Conservation (phyloP, 2,888 invertebrate species). For the Mythimna vitellina region DNA sequence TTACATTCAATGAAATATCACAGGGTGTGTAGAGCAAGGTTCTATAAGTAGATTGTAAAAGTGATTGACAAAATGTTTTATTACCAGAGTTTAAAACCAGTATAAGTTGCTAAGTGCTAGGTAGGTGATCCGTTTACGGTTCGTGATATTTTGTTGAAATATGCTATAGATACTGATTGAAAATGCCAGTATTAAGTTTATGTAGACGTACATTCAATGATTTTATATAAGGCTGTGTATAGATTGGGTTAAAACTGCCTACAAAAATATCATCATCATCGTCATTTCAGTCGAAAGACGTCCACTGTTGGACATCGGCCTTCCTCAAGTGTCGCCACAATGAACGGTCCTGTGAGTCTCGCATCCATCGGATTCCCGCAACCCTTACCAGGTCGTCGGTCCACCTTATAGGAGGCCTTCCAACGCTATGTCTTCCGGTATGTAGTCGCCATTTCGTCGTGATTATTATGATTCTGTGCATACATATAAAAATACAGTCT, state of each 20-base stretch:
- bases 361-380: too few relatives aligned
- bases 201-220: conserved; percentile 15
- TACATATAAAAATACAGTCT: too few relatives aligned
- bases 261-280: too few relatives aligned
- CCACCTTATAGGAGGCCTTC: too few relatives aligned
- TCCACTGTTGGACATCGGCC: too few relatives aligned
- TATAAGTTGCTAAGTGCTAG: background rate
- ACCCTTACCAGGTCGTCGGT: too few relatives aligned
- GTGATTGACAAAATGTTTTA: conserved; percentile 9
- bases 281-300: too few relatives aligned
- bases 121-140: conserved; percentile 19
- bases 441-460: too few relatives aligned
- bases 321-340: too few relatives aligned
- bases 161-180: conserved; percentile 32
- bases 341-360: too few relatives aligned
- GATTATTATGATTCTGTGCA: too few relatives aligned
- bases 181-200: conserved; percentile 28
- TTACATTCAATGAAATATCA: background rate
- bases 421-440: too few relatives aligned
- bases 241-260: background rate
- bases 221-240: conserved; percentile 14
- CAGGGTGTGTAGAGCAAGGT: background rate
- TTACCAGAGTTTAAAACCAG: conserved; percentile 5
- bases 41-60: conserved; percentile 11
- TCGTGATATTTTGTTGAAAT: conserved; percentile 20